Conservation (phyloP, 2,113 vertebrate genomes). For the Corythornis vintsioides region DNA sequence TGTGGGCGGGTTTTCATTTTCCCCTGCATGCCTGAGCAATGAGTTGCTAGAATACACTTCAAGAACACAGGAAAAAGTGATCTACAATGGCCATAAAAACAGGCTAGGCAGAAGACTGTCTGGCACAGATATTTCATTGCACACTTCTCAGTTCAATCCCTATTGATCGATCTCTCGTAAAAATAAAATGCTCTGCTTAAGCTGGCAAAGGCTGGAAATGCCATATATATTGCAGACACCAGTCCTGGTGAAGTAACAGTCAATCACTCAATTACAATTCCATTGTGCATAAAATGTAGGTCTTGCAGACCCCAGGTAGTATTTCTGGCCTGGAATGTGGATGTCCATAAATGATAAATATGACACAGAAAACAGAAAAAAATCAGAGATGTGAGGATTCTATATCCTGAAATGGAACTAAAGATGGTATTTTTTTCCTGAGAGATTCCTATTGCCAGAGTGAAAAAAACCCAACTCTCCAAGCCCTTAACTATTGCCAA, state of each 20-base stretch:
- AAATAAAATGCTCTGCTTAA: slow-evolving; percentile 14
- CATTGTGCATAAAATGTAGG: neutral
- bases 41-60: neutral
- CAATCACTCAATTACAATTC: neutral
- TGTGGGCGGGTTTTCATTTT: slow-evolving; percentile 4
- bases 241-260: neutral
- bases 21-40: neutral
- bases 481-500: neutral
- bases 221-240: neutral
- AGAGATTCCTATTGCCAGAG: neutral
- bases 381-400: neutral
- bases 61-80: neutral
- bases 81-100: neutral
- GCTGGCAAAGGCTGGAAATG: neutral
- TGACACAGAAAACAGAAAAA: neutral
- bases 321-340: neutral
- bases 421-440: neutral
- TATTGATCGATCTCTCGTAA: neutral
- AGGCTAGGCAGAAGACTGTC: neutral
- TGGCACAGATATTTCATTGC: slow-evolving; percentile 20
- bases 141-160: neutral
- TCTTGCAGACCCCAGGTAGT: neutral
- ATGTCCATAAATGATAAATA: neutral
- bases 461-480: neutral
- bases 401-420: neutral